Evolutionary conservation across 2,113 vertebrate species (phyloP).

Genomic region (Ovibos moschatus): DNA sequence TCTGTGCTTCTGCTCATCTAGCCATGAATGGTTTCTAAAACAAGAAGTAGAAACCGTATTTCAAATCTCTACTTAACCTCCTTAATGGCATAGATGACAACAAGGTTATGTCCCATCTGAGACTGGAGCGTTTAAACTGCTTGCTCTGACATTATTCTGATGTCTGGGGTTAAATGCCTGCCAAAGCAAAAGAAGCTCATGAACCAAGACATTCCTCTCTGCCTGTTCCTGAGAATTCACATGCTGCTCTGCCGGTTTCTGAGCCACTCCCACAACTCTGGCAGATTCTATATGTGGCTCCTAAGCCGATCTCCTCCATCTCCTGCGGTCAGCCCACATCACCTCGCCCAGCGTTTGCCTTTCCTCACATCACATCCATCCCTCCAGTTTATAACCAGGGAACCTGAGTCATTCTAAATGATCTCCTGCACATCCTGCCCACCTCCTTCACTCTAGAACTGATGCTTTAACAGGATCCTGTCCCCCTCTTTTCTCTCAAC

Average conservation of each 20-base stretch:
- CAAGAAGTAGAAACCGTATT: constrained; percentile 24
- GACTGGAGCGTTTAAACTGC: not conserved
- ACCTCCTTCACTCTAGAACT: not conserved
- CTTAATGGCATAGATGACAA: not conserved
- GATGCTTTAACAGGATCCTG: not conserved
- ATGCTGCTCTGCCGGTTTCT: not conserved
- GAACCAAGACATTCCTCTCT: not conserved
- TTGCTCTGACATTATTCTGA: not conserved
- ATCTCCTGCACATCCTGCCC: not conserved
- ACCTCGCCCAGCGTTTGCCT: not conserved
- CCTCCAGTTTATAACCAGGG: not conserved
- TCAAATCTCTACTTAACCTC: not conserved
- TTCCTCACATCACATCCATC: not conserved
- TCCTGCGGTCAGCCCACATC: not conserved
- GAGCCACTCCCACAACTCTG: not conserved
- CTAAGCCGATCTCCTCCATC: not conserved
- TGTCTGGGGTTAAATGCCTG: not conserved
- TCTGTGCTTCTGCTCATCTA: not conserved
- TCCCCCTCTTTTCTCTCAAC: not conserved
- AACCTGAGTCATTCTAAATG: not conserved
- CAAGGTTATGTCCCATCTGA: not conserved
- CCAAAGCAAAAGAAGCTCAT: not conserved
- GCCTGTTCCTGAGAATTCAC: not conserved
- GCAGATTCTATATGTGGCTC: not conserved
- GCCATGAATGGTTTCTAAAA: not conserved